Base-by-base conservation (phyloP, 2,888 invertebrate species). In the Gastrophysa polygoni region DNA sequence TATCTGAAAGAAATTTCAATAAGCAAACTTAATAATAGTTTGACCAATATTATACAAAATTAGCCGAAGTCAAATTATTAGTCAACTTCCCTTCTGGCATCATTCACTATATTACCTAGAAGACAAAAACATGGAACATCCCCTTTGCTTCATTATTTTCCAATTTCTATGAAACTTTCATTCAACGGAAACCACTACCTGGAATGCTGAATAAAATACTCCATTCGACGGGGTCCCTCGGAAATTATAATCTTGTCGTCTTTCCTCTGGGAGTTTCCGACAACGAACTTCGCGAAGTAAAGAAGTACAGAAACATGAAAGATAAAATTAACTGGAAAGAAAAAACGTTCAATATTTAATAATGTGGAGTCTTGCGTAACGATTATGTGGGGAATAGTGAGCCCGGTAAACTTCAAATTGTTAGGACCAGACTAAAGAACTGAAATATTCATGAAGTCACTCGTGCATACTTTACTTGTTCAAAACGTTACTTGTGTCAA, bases 261-360 rank as follows among this genome's bases (percentile, higher is more conserved):
- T 24, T 58, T 58, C 63, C 66, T 49, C 28, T 61, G 57, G 66
- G 56, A 59, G 52, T 56, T 56, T 54, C 38, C 43, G 43, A 46
- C 46, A 18, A 11, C 46, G 46, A 50, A 57, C 62, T 68, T 62
- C 32, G 48, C 32, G 61, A 61, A 66, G 63, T 67, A 67, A 63
- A 63, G 58, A 63, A 59, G 51, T 59, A 64, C 57, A 46, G 63
- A 52, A 59, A 65, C 65, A 52, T 59, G 67, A 64, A 67, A 70
- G 71, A 70, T 69, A 64, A 67, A 64, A 65, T 64, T 68, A 59
- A 51, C 44, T 38, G 21, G 34, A 68, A 64, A 66, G 69, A 71
- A 70, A 71, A 68, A 64, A 74, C 73, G 73, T 78, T 80, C 76
- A 80, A 80, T 80, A 80, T 80, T 80, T 79, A 79, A 79, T 73